Evolutionary conservation across 2,888 invertebrate species (phyloP), one percentile per base, ranked within the genome.

Genomic region (Plagodis dolabraria): DNA sequence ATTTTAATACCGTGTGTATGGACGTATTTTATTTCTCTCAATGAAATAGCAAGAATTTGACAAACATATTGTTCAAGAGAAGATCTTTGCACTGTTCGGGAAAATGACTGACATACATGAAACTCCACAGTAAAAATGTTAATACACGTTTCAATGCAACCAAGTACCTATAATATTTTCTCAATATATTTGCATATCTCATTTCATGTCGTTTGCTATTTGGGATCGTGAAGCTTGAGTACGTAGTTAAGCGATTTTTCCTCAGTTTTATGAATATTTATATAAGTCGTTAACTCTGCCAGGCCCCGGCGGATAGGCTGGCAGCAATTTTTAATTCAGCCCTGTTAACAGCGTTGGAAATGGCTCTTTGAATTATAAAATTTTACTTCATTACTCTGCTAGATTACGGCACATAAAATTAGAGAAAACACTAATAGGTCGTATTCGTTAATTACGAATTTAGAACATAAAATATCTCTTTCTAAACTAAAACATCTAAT

Each of bases 301-400:
- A 53, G 59, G 60, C 62, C 47, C 33, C 45, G 45, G 54, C 48
- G 53, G 64, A 63, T 59, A 53, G 58, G 55, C 50, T 47, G 53
- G 55, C 57, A 63, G 64, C 60, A 62, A 63, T 65, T 69, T 65
- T 65, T 64, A 67, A 69, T 69, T 69, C 60, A 63, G 57, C 55
- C 44, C 40, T 53, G 54, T 55, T 61, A 63, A 63, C 65, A 53
- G 45, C 49, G 49, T 55, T 48, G 48, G 59, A 50, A 65, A 66
- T 57, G 47, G 51, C 56, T 51, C 56, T 59, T 38, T 51, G 50
- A 55, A 64, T 65, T 68, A 53, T 61, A 63, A 53, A 60, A 55
- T 57, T 55, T 55, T 52, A 43, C 44, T 57, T 64, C 53, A 63
- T 63, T 47, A 59, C 44, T 57, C 59, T 63, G 52, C 40, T 38